Evolutionary conservation across 2,113 vertebrate species (phyloP).

Genomic region (Coracopsis vasa): DNA sequence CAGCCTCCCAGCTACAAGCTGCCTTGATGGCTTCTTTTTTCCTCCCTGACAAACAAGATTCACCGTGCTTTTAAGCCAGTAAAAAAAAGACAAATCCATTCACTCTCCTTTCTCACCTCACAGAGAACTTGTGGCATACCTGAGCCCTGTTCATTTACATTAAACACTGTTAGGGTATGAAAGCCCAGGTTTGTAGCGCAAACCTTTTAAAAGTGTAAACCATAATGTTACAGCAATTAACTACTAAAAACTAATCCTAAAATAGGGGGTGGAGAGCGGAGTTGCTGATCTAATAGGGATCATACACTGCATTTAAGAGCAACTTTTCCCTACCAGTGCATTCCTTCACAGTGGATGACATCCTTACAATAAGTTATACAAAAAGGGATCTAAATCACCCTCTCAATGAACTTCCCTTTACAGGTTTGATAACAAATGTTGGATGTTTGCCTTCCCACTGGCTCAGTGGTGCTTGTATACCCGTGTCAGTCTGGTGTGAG

Average conservation of each 20-base stretch:
- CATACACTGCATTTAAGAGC: background rate
- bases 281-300: background rate
- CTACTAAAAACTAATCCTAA: background rate
- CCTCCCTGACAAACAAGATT: background rate
- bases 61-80: background rate
- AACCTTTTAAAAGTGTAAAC: background rate
- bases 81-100: background rate
- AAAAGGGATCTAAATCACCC: background rate
- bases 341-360: background rate
- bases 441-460: background rate
- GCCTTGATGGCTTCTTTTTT: background rate
- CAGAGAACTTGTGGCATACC: background rate
- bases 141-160: background rate
- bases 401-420: background rate
- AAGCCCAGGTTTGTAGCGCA: background rate
- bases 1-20: background rate
- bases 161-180: rapidly evolving
- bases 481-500: background rate
- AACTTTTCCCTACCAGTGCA: background rate
- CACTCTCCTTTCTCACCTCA: background rate
- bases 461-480: background rate
- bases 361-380: background rate
- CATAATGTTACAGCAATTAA: background rate
- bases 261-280: background rate
- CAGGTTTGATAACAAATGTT: background rate